phyloP scores from a whole-genome alignment of 2,113 vertebrate species.

The Orycteropus afer region DNA sequence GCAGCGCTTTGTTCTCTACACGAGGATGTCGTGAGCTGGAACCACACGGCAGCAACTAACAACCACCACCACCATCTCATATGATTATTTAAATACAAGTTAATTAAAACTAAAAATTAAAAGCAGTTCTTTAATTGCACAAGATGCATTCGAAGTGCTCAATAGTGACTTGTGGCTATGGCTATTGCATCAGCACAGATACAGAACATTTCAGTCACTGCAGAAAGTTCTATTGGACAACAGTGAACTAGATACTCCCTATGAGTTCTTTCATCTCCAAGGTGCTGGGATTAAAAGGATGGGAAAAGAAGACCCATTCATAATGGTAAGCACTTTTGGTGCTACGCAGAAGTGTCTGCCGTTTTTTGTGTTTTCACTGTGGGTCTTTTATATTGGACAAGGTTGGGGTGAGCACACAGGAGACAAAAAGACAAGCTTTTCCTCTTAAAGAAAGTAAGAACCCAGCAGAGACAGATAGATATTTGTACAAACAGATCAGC shows the following conservation, averaged over 20 bases:
- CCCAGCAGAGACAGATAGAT: neutral
- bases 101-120: neutral
- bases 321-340: neutral
- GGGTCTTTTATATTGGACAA: neutral
- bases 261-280: neutral
- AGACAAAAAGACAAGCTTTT: neutral
- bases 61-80: neutral
- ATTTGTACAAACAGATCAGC: fast-evolving
- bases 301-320: neutral
- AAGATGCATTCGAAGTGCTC: neutral
- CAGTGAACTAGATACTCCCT: neutral
- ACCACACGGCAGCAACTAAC: neutral
- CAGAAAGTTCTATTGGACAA: fast-evolving
- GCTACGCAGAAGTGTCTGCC: neutral
- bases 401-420: no score
- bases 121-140: neutral
- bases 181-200: neutral
- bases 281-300: neutral
- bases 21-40: neutral
- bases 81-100: neutral
- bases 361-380: neutral
- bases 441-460: neutral
- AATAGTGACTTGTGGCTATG: neutral
- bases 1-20: neutral
- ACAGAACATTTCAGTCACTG: fast-evolving